A percentile compares a stretch with the other conserved stretches of the same genome.
Conservation (phyloP, 2,797 vertebrate genomes). For the Danio kyathit region DNA sequence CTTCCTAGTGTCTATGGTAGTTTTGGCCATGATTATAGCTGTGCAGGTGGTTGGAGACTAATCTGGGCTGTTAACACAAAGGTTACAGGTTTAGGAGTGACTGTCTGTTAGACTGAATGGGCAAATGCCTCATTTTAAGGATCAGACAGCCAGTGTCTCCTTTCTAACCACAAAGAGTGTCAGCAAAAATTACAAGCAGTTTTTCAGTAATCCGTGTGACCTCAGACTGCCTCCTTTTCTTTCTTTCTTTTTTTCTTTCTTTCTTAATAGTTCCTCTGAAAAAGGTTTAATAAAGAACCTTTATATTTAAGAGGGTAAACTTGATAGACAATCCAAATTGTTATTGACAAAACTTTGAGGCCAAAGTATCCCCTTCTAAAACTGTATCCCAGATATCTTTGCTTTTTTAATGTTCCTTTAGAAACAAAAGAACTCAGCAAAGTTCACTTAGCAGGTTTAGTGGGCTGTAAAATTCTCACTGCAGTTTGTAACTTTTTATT, state of each 20-base stretch:
- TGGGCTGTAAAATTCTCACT: not conserved
- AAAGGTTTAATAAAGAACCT: too few species aligned
- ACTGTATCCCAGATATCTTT: not conserved
- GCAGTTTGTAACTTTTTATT: too few species aligned
- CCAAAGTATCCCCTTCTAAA: not conserved
- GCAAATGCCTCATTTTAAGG: constrained; percentile 45
- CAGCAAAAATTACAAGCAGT: constrained; percentile 70
- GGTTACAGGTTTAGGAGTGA: constrained; percentile 20
- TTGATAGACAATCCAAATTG: too few species aligned
- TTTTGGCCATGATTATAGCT: not conserved
- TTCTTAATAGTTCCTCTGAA: not conserved
- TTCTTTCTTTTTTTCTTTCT: constrained; percentile 8
- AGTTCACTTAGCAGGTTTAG: not conserved
- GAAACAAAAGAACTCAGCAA: not conserved
- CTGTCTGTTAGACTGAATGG: constrained; percentile 16
- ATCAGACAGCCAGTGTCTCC: constrained; percentile 62
- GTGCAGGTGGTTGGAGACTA: not conserved
- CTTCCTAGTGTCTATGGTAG: not conserved
- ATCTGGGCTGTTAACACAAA: constrained; percentile 14
- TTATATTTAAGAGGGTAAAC: too few species aligned
- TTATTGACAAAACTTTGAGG: too few species aligned
- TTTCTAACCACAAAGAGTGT: constrained; percentile 67
- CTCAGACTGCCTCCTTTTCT: constrained; percentile 64
- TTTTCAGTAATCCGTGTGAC: constrained; percentile 70
- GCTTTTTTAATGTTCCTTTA: not conserved